Percentiles rank a stretch among this genome's conserved stretches.
Conservation (phyloP, 2,888 invertebrate genomes). For the Gryllus longicercus region DNA sequence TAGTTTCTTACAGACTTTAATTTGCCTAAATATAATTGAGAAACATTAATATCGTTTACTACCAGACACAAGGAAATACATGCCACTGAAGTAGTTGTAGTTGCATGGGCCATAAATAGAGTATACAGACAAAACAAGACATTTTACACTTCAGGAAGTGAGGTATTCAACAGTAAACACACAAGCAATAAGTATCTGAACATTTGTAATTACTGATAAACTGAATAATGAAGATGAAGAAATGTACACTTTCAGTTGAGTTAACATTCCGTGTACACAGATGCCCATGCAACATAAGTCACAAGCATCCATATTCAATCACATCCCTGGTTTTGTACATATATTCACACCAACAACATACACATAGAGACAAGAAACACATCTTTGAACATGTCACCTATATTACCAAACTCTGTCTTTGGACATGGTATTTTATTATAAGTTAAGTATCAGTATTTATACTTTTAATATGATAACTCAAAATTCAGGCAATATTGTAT, state of each 20-base stretch:
- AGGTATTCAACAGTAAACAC: background rate
- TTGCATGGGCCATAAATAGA: background rate
- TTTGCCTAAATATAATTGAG: background rate
- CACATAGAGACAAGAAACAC: background rate
- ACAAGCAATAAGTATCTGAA: background rate
- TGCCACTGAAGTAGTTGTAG: background rate
- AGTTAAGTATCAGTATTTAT: too few relatives aligned
- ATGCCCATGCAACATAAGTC: background rate
- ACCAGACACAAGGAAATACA: constrained; percentile 5
- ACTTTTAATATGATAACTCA: too few relatives aligned
- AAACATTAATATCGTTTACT: background rate
- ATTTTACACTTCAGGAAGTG: background rate
- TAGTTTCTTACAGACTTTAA: background rate
- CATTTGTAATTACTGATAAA: background rate
- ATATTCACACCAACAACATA: background rate
- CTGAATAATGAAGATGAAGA: background rate
- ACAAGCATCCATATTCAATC: background rate
- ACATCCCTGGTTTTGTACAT: background rate
- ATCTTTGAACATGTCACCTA: background rate
- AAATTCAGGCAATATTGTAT: too few relatives aligned
- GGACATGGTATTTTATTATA: too few relatives aligned
- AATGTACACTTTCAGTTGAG: background rate
- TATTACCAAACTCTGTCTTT: background rate
- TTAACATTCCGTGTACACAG: constrained; percentile 7
- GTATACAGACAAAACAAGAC: background rate